These are phyloP conservation scores for Eilema griseolum DNA, from an alignment of 2,888 invertebrate species.

Conservation along the genomic window DNA sequence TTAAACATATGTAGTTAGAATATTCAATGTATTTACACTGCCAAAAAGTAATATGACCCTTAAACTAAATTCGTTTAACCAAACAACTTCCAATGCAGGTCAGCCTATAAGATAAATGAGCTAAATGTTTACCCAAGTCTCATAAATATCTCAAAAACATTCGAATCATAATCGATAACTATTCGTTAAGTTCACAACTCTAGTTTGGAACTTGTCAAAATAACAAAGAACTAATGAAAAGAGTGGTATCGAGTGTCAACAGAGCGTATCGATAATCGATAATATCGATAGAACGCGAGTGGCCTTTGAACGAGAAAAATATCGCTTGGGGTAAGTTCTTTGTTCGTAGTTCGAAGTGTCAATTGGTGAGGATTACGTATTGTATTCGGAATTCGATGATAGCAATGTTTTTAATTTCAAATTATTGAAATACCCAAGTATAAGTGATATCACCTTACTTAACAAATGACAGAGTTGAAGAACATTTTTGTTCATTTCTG, in stretches of 20 bases:
- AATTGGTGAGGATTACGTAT: conserved; percentile 20
- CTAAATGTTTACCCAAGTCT: not conserved
- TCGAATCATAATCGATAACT: conserved; percentile 21
- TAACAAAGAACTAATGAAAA: conserved; percentile 49
- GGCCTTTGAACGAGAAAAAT: conserved; percentile 40
- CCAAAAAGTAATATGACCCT: too few relatives aligned
- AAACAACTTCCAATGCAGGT: not conserved
- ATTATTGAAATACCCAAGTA: too few relatives aligned
- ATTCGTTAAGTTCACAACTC: conserved; percentile 27
- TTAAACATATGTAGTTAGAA: too few relatives aligned
- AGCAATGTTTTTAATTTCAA: conserved; percentile 1
- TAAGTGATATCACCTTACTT: too few relatives aligned
- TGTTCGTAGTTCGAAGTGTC: conserved; percentile 41
- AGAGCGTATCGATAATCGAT: conserved; percentile 48
- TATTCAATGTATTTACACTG: too few relatives aligned
- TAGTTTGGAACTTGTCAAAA: conserved; percentile 46
- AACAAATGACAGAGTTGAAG: too few relatives aligned
- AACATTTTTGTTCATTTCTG: too few relatives aligned
- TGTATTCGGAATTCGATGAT: not conserved
- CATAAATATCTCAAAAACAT: not conserved
- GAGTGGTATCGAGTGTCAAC: conserved; percentile 43
- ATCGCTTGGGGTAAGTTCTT: conserved; percentile 37
- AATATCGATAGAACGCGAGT: conserved; percentile 28
- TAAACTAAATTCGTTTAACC: not conserved
- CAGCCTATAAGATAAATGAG: not conserved